Evolutionary conservation across 2,113 vertebrate genomes (phyloP).

Genomic region (Drymodes brunneopygia): DNA sequence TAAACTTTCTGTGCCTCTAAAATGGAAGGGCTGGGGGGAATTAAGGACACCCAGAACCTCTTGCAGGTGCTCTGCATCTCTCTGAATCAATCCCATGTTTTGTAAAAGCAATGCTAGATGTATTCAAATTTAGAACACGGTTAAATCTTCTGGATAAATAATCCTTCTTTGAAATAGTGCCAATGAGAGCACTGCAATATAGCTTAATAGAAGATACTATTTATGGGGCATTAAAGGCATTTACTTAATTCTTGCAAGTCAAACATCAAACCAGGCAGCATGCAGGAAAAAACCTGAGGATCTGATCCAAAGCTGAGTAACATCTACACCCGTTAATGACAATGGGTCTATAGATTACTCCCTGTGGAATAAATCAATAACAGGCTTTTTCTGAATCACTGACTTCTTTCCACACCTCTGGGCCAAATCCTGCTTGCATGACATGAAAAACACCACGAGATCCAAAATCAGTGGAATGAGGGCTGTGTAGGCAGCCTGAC

Average conservation of each 20-base stretch:
- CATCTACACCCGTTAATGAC: background rate
- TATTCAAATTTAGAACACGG: slow-evolving; percentile 33
- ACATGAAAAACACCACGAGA: background rate
- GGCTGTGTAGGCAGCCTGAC: background rate
- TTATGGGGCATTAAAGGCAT: slow-evolving; percentile 35
- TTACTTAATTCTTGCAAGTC: slow-evolving; percentile 51
- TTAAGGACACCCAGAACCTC: background rate
- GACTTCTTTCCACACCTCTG: background rate
- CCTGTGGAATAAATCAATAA: background rate
- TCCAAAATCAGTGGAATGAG: background rate
- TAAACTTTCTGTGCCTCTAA: background rate
- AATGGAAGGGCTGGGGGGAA: background rate
- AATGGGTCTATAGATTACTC: background rate
- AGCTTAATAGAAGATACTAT: slow-evolving; percentile 28
- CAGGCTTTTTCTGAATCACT: slow-evolving; percentile 16
- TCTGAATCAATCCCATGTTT: background rate
- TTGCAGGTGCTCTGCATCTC: background rate
- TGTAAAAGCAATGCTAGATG: background rate
- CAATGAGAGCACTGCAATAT: slow-evolving; percentile 27
- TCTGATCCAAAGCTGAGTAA: background rate
- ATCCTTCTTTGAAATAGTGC: slow-evolving; percentile 55
- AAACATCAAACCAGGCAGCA: slow-evolving; percentile 47
- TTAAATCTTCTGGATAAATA: slow-evolving; percentile 59
- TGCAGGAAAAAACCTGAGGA: background rate
- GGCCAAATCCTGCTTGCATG: slow-evolving; percentile 18